Percentiles rank a stretch among this genome's conserved stretches.
These are phyloP conservation scores for Moxostoma hubbsi DNA, from an alignment of 2,797 vertebrate genomes.

Conservation along the genomic window DNA sequence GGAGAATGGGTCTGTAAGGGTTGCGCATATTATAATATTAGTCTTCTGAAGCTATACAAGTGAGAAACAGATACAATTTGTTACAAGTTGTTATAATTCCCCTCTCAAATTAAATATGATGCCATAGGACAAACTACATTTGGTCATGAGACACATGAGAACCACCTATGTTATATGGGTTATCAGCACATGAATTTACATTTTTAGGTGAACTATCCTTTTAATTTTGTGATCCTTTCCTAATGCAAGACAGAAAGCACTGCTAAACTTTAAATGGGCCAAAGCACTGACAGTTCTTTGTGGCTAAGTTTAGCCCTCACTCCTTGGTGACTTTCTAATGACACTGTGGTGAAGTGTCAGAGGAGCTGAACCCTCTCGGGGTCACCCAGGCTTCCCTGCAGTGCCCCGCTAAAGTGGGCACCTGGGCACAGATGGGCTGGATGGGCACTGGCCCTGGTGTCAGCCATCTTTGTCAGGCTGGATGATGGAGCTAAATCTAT, in stretches of 20 bases:
- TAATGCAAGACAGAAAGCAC: constrained; percentile 29
- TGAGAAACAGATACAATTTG: too few species aligned
- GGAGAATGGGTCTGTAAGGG: too few species aligned
- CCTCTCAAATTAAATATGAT: too few species aligned
- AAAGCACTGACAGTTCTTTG: constrained; percentile 45
- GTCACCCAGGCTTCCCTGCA: constrained; percentile 74
- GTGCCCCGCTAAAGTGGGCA: constrained; percentile 75
- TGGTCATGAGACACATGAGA: too few species aligned
- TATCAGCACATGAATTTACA: too few species aligned
- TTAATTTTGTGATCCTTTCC: not conserved
- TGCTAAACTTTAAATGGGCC: constrained; percentile 39
- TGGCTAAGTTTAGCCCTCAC: constrained; percentile 56
- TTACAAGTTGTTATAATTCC: too few species aligned
- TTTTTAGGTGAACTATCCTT: not conserved
- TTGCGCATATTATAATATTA: too few species aligned
- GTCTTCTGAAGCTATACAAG: too few species aligned
- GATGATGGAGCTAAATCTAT: constrained; percentile 81
- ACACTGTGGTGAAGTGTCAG: constrained; percentile 58
- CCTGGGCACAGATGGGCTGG: constrained; percentile 80
- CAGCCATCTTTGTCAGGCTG: constrained; percentile 83
- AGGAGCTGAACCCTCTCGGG: constrained; percentile 70
- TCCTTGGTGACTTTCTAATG: constrained; percentile 65
- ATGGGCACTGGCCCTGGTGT: constrained; percentile 74
- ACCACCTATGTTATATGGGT: too few species aligned
- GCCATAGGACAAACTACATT: too few species aligned